These are phyloP conservation scores for Tenthredo distinguenda DNA, from an alignment of 2,888 invertebrate genomes.

Conservation along the genomic window DNA sequence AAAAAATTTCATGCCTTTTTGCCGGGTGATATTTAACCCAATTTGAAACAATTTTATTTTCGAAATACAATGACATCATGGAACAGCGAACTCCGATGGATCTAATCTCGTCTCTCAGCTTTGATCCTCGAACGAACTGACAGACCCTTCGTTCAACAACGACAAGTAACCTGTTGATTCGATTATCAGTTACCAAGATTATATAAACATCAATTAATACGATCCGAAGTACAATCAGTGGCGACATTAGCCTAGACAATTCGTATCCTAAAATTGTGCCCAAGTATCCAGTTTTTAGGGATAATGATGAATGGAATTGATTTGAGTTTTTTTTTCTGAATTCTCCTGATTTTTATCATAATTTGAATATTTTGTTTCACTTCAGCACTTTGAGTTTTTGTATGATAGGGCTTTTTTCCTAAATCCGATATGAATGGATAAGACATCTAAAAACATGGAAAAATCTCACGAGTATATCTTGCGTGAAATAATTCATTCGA, in stretches of 20 bases:
- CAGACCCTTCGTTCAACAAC: constrained; percentile 1
- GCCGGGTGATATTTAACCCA: background rate
- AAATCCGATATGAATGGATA: background rate
- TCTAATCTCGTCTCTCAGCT: constrained; percentile 27
- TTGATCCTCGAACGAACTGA: constrained; percentile 30
- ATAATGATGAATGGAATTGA: background rate
- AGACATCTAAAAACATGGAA: background rate
- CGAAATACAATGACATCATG: background rate
- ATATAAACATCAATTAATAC: background rate
- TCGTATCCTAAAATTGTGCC: background rate
- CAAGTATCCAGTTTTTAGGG: background rate
- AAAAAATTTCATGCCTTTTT: background rate
- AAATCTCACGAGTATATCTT: background rate
- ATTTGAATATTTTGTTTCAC: background rate
- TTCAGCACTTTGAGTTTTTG: background rate
- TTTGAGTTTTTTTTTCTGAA: background rate
- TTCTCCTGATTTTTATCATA: background rate
- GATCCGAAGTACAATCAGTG: background rate
- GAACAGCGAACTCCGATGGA: constrained; percentile 19
- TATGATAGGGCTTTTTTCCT: background rate
- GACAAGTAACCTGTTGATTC: constrained; percentile 44
- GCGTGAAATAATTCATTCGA: background rate
- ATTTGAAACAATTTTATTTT: background rate
- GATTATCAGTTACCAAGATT: constrained; percentile 36
- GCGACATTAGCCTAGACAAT: background rate